These are phyloP conservation scores for Rhadinocentrus ornatus DNA, from an alignment of 2,797 vertebrate genomes.

Conservation along the genomic window DNA sequence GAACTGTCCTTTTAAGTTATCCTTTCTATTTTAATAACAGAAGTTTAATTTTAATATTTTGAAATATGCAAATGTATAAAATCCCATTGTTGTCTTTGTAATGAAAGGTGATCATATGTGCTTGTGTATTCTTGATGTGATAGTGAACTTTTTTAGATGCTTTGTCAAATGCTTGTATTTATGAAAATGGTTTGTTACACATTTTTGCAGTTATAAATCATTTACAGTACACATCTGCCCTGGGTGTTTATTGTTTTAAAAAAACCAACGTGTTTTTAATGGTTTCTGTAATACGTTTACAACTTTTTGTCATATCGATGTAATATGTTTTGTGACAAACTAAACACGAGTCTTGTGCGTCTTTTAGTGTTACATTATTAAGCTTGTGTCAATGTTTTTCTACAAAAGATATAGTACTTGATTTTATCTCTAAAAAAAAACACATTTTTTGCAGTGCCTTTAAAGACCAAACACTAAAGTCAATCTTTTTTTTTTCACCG, in stretches of 20 bases:
- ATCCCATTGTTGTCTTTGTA: constrained; percentile 58
- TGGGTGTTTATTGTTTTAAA: background rate
- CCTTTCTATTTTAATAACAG: constrained; percentile 59
- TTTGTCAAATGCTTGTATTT: constrained; percentile 86
- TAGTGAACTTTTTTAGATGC: constrained; percentile 69
- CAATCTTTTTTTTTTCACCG: no score
- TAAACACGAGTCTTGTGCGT: background rate
- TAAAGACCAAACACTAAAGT: background rate
- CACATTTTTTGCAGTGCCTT: background rate
- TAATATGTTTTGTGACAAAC: background rate
- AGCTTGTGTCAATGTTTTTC: background rate
- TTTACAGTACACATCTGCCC: constrained; percentile 62
- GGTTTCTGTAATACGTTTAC: background rate
- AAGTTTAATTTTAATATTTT: constrained; percentile 70
- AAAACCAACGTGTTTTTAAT: background rate
- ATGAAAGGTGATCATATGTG: constrained; percentile 53
- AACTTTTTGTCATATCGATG: background rate
- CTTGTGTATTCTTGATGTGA: constrained; percentile 68
- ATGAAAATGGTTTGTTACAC: constrained; percentile 82
- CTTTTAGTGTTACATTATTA: background rate
- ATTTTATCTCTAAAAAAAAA: background rate
- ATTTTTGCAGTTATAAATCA: constrained; percentile 80
- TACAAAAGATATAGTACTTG: background rate
- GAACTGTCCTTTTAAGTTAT: constrained; percentile 70
- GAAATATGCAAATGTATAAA: constrained; percentile 82